Percentiles rank a stretch among this genome's conserved stretches.
Evolutionary conservation across 2,113 vertebrate species (phyloP).

Genomic region (Sylvietta virens): DNA sequence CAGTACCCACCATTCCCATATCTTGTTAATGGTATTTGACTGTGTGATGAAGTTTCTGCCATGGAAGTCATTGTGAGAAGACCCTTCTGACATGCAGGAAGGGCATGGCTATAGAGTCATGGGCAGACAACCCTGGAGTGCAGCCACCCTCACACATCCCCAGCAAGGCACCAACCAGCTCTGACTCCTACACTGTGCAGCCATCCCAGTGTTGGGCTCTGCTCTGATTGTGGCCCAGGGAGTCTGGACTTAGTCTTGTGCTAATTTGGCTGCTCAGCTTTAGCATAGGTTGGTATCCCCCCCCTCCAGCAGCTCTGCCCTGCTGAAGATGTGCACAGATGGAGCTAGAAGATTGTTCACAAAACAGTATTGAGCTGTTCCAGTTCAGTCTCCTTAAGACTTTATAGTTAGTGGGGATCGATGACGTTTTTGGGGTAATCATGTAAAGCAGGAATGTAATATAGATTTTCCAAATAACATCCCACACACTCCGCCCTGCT

Average conservation of each 20-base stretch:
- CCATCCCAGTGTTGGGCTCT: neutral
- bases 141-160: neutral
- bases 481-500: neutral
- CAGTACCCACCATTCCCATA: neutral
- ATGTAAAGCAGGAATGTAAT: neutral
- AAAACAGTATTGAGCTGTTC: neutral
- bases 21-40: neutral
- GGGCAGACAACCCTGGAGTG: neutral
- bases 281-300: neutral
- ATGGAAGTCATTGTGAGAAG: rapidly evolving
- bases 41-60: neutral
- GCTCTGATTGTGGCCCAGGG: neutral
- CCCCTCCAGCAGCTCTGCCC: rapidly evolving
- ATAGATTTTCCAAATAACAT: neutral
- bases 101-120: neutral
- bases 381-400: neutral
- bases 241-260: neutral
- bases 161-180: neutral
- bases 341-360: neutral
- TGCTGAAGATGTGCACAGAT: neutral
- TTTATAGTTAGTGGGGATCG: neutral
- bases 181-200: neutral
- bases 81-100: neutral
- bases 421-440: neutral
- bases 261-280: neutral